A percentile compares a stretch with the other conserved stretches of the same genome.
Conservation (phyloP, 1,140 invertebrate species). For the Lutraria rhynchaena region DNA sequence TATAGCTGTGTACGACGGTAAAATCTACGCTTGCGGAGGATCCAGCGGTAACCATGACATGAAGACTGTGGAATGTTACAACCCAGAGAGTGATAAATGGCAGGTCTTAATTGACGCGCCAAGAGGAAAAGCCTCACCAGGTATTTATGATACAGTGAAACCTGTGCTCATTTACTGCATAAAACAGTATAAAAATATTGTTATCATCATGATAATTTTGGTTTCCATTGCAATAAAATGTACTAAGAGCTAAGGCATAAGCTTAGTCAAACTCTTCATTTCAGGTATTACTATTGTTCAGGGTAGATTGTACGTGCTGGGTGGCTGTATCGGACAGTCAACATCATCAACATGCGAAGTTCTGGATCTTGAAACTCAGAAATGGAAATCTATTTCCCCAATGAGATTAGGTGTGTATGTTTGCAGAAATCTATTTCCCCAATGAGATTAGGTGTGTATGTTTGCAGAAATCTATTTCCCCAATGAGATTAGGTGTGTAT, state of each 20-base stretch:
- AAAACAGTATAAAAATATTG: background rate
- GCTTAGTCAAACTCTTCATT: too few species aligned
- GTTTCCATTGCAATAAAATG: too few species aligned
- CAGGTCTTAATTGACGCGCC: conserved; percentile 85
- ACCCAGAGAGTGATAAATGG: conserved; percentile 86
- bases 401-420: conserved; percentile 85
- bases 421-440: too few species aligned
- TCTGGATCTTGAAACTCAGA: conserved; percentile 85
- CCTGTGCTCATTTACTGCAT: too few species aligned
- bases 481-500: too few species aligned
- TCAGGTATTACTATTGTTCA: conserved; percentile 88
- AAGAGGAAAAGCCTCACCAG: conserved; percentile 76
- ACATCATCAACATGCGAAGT: conserved; percentile 89
- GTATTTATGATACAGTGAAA: conserved; percentile 60
- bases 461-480: too few species aligned
- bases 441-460: too few species aligned
- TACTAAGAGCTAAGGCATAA: too few species aligned
- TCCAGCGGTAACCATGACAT: conserved; percentile 89
- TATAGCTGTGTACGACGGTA: conserved; percentile 84
- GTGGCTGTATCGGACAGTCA: conserved; percentile 90
- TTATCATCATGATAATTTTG: background rate
- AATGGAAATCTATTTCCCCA: conserved; percentile 87
- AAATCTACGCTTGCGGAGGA: conserved; percentile 90
- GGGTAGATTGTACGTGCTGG: conserved; percentile 89
- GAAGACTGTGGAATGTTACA: conserved; percentile 87